Percentiles rank a stretch among this genome's conserved stretches.
These are phyloP conservation scores for Atta texana DNA, from an alignment of 1,140 invertebrate species.

Conservation along the genomic window DNA sequence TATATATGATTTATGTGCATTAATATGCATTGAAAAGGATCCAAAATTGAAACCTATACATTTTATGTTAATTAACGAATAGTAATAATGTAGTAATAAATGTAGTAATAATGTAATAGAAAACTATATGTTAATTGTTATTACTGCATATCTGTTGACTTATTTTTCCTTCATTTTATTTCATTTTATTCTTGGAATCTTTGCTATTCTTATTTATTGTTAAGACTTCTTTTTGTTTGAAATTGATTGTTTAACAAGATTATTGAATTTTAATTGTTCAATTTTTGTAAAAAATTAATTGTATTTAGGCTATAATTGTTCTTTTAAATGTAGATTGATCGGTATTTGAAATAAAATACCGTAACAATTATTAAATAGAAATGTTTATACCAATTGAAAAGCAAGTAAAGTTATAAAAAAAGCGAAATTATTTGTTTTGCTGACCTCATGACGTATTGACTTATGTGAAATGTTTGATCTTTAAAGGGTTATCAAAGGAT, in stretches of 20 bases:
- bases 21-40: too few species aligned
- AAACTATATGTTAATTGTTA: too few species aligned
- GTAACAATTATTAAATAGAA: neutral
- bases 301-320: neutral
- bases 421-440: neutral
- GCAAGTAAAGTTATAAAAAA: neutral
- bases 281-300: neutral
- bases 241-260: neutral
- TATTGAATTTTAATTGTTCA: neutral
- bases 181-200: too few species aligned
- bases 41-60: too few species aligned
- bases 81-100: too few species aligned
- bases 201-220: too few species aligned
- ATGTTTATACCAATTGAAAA: too few species aligned
- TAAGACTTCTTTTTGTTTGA: neutral
- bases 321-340: neutral
- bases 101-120: too few species aligned
- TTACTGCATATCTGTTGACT: too few species aligned
- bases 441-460: neutral
- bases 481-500: slow-evolving; percentile 52
- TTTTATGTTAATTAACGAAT: too few species aligned
- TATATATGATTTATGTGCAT: too few species aligned
- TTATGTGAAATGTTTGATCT: neutral
- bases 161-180: too few species aligned
- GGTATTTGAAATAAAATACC: neutral